Evolutionary conservation across 2,797 vertebrate genomes (phyloP).

Genomic region (Rhodeus uyekii): DNA sequence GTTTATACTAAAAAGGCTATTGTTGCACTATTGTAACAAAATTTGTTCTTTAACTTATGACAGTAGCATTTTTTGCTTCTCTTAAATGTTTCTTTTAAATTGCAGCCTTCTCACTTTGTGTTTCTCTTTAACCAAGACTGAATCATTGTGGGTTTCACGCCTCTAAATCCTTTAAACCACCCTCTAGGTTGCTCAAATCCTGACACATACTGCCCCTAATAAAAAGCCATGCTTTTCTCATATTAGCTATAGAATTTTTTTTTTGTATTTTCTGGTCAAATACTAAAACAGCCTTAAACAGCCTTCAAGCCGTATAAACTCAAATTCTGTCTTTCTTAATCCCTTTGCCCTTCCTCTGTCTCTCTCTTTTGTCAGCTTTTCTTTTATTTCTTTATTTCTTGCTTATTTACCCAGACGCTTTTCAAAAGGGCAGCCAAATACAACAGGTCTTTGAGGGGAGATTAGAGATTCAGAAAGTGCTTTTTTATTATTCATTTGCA

Average conservation of each 20-base stretch:
- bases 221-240: constrained; percentile 45
- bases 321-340: constrained; percentile 56
- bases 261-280: constrained; percentile 54
- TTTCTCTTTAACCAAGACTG: constrained; percentile 42
- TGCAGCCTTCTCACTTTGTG: constrained; percentile 11
- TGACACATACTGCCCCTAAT: constrained; percentile 32
- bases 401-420: constrained; percentile 57
- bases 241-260: constrained; percentile 55
- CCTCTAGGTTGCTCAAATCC: constrained; percentile 40
- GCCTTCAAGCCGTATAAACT: constrained; percentile 48
- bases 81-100: background rate
- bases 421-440: constrained; percentile 60
- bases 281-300: constrained; percentile 47
- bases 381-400: constrained; percentile 55
- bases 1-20: background rate
- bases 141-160: constrained; percentile 58
- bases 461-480: constrained; percentile 64
- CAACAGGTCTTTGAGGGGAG: constrained; percentile 62
- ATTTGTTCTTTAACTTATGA: background rate
- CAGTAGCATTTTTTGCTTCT: background rate
- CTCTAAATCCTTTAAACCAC: constrained; percentile 54
- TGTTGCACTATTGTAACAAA: background rate
- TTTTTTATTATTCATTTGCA: constrained; percentile 56
- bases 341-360: constrained; percentile 53
- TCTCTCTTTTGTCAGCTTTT: constrained; percentile 42